A percentile compares a stretch with the other conserved stretches of the same genome.
Evolutionary conservation across 1,140 invertebrate species (phyloP).

Genomic region (Melanaphis sacchari): DNA sequence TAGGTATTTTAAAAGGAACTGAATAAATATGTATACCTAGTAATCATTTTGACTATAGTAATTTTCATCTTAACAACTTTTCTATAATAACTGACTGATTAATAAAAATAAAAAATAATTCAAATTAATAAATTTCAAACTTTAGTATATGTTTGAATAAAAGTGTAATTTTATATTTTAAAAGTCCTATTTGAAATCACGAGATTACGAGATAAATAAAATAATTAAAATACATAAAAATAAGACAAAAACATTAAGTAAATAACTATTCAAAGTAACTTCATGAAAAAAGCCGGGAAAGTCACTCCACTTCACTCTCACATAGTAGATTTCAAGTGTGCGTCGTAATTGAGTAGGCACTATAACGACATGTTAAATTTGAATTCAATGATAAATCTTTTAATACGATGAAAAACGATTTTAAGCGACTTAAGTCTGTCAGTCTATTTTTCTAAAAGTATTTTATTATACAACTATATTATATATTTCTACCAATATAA

Average conservation of each 20-base stretch:
- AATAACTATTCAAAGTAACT: neutral
- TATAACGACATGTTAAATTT: too few species aligned
- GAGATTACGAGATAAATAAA: too few species aligned
- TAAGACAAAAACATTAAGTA: neutral
- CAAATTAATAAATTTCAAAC: neutral
- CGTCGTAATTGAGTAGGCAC: neutral
- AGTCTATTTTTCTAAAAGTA: too few species aligned
- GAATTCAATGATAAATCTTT: too few species aligned
- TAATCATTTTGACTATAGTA: neutral
- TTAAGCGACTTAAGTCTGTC: too few species aligned
- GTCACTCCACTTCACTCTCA: too few species aligned
- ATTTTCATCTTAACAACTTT: neutral
- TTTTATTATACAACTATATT: too few species aligned
- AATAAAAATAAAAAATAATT: neutral
- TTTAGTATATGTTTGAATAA: neutral
- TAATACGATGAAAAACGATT: too few species aligned
- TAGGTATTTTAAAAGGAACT: neutral
- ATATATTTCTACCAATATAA: too few species aligned
- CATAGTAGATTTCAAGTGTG: neutral
- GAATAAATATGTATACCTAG: neutral
- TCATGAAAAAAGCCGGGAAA: neutral
- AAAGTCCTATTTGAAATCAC: too few species aligned
- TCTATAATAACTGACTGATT: too few species aligned
- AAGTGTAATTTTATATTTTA: too few species aligned
- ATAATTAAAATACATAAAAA: neutral